A percentile compares a stretch with the other conserved stretches of the same genome.
Conservation (phyloP, 2,888 invertebrate species). For the Lepidochitona cinerea region DNA sequence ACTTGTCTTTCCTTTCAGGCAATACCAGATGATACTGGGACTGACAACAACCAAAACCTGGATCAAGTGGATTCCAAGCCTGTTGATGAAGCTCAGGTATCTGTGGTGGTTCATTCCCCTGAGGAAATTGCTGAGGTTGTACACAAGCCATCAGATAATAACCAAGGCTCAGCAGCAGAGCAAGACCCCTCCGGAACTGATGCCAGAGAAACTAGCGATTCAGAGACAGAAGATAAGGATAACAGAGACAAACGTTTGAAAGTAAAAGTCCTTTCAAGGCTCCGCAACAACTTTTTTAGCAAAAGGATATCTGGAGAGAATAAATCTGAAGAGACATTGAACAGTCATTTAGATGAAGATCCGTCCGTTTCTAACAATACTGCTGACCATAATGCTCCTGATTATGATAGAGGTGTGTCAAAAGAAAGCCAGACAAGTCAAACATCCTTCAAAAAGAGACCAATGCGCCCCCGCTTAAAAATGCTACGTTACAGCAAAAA, state of each 20-base stretch:
- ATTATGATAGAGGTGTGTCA: background rate
- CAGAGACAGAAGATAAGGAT: background rate
- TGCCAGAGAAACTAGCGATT: constrained; percentile 29
- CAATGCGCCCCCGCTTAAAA: background rate
- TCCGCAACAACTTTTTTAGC: background rate
- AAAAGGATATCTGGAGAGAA: background rate
- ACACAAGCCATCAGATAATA: background rate
- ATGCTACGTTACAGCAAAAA: background rate
- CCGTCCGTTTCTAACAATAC: background rate
- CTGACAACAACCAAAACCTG: no score
- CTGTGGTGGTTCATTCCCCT: background rate
- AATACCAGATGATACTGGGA: no score
- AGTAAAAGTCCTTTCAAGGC: background rate
- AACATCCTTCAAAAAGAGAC: background rate
- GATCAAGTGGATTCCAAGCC: no score
- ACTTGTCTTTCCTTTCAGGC: no score
- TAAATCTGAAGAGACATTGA: background rate
- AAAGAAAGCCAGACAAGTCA: background rate
- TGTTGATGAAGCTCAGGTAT: background rate
- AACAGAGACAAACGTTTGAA: background rate
- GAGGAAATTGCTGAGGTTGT: no score
- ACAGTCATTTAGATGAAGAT: background rate
- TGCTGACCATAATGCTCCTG: background rate
- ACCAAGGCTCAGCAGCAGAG: background rate
- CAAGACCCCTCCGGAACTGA: constrained; percentile 19